Conservation (phyloP, 2,797 vertebrate genomes). For the Enteromius viviparus region DNA sequence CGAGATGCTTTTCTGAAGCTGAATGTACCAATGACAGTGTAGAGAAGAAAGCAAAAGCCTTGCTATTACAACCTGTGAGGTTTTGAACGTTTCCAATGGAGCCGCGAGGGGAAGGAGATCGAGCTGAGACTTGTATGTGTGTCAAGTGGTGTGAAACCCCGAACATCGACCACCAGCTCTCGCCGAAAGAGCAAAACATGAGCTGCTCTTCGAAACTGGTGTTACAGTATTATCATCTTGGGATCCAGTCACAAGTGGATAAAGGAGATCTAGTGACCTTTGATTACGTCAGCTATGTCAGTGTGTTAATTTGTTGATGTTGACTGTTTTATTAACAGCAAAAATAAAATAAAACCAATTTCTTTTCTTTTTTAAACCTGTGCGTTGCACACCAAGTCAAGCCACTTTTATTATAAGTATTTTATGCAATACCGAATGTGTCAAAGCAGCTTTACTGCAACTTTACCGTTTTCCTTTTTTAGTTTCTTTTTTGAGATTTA, state of each 20-base stretch:
- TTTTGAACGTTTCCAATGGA: slow-evolving; percentile 39
- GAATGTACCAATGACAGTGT: slow-evolving; percentile 46
- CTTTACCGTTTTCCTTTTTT: no score
- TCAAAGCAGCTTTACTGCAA: neutral
- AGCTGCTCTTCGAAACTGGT: neutral
- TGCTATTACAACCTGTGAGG: slow-evolving; percentile 38
- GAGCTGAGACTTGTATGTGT: slow-evolving; percentile 18
- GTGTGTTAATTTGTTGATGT: neutral
- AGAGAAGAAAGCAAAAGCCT: slow-evolving; percentile 47
- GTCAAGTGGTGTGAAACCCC: slow-evolving; percentile 24
- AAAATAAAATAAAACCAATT: neutral
- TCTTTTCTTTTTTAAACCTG: no score
- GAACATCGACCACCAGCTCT: neutral
- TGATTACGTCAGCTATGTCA: neutral
- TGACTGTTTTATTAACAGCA: neutral
- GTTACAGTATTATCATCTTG: neutral
- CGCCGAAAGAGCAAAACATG: slow-evolving; percentile 5
- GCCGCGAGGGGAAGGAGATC: neutral
- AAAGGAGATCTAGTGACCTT: neutral
- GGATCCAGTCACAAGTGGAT: neutral
- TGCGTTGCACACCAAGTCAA: neutral
- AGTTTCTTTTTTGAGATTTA: neutral
- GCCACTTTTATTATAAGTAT: neutral
- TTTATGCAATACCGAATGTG: neutral
- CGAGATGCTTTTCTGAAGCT: slow-evolving; percentile 47